Evolutionary conservation across 1,140 invertebrate genomes (phyloP).

Genomic region (Colletes gigas): DNA sequence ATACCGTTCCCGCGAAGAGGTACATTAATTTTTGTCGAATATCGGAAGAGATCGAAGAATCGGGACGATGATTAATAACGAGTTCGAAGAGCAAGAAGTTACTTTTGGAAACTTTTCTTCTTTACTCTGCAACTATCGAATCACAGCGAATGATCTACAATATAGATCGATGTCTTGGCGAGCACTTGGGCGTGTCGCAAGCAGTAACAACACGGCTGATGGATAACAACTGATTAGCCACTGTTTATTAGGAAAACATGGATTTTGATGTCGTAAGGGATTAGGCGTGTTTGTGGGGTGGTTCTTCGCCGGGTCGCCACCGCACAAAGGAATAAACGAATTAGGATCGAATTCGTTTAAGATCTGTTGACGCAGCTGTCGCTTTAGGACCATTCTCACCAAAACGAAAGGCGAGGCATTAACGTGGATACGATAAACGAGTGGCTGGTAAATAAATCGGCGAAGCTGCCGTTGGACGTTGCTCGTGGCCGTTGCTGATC

Average conservation of each 20-base stretch:
- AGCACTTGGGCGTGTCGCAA: too few species aligned
- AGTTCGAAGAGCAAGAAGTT: too few species aligned
- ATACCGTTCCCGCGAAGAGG: neutral
- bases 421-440: neutral
- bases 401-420: neutral
- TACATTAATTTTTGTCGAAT: neutral
- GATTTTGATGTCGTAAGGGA: constrained; percentile 8
- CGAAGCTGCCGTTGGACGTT: neutral
- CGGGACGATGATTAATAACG: neutral
- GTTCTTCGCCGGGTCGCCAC: neutral
- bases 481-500: neutral
- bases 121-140: too few species aligned
- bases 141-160: too few species aligned
- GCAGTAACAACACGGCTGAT: too few species aligned
- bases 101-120: too few species aligned
- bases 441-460: constrained; percentile 3
- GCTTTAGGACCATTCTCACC: constrained; percentile 34
- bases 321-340: constrained; percentile 54
- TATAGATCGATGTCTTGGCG: too few species aligned
- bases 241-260: constrained; percentile 31
- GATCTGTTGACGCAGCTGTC: constrained; percentile 77
- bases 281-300: constrained; percentile 5
- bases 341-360: constrained; percentile 70
- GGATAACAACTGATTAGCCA: too few species aligned
- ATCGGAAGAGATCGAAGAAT: neutral